Conservation (phyloP, 1,140 invertebrate species). For the Drosophila aff. region DNA sequence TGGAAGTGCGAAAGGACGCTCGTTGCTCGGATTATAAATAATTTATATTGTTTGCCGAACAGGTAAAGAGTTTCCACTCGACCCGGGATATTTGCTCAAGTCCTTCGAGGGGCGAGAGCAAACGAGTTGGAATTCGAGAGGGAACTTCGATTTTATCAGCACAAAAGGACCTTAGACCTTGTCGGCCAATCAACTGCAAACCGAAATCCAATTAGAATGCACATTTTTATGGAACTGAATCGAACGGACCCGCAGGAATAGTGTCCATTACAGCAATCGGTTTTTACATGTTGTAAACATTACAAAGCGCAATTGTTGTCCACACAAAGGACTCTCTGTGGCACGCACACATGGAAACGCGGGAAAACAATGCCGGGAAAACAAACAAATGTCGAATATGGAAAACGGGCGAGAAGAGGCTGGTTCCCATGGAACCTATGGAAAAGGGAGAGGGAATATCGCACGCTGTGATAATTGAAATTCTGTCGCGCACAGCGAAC, state of each 20-base stretch:
- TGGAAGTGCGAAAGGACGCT: slow-evolving; percentile 44
- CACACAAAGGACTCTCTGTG: slow-evolving; percentile 45
- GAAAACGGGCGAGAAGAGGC: not conserved
- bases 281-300: slow-evolving; percentile 74
- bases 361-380: slow-evolving; percentile 49
- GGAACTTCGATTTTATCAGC: slow-evolving; percentile 33
- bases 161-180: slow-evolving; percentile 15
- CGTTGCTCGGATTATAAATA: slow-evolving; percentile 65
- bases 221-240: slow-evolving; percentile 39
- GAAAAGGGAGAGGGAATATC: not conserved
- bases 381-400: slow-evolving; percentile 39
- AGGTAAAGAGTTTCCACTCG: slow-evolving; percentile 65
- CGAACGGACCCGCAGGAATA: slow-evolving; percentile 50
- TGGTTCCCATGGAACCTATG: not conserved
- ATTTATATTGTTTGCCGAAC: slow-evolving; percentile 74
- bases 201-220: slow-evolving; percentile 50
- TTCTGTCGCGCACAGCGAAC: slow-evolving; percentile 54
- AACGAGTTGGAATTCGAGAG: slow-evolving; percentile 19
- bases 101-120: slow-evolving; percentile 2
- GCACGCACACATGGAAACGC: slow-evolving; percentile 28
- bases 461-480: slow-evolving; percentile 67
- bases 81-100: slow-evolving; percentile 25
- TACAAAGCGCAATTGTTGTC: slow-evolving; percentile 66
- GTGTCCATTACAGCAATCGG: slow-evolving; percentile 44
- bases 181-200: slow-evolving; percentile 35